Evolutionary conservation across 1,140 invertebrate species (phyloP).

Genomic region (Thaumatotibia leucotreta): DNA sequence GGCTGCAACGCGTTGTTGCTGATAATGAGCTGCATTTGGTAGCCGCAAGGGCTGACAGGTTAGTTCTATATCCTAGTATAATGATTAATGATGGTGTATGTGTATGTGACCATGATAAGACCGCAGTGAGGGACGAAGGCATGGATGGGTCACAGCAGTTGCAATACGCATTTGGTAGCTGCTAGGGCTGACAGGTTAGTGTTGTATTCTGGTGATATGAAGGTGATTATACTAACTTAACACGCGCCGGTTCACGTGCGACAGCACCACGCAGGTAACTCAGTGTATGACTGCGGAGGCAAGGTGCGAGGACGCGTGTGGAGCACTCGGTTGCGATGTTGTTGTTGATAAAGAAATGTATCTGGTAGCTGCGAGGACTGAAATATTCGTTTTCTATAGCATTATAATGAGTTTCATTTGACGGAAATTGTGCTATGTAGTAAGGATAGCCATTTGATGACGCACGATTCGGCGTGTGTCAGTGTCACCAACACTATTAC

Average conservation of each 20-base stretch:
- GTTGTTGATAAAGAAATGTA: slow-evolving; percentile 92
- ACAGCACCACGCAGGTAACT: no score
- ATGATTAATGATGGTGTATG: no score
- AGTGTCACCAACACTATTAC: no score
- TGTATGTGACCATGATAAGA: no score
- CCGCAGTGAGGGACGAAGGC: no score
- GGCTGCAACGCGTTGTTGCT: slow-evolving; percentile 84
- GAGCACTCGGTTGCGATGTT: slow-evolving; percentile 84
- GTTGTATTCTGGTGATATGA: no score
- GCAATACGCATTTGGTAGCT: slow-evolving; percentile 86
- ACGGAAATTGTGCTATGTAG: no score
- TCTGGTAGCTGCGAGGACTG: slow-evolving; percentile 89
- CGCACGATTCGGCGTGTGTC: no score
- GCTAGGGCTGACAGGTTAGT: slow-evolving; percentile 89
- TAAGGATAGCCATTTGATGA: no score
- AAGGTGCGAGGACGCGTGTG: slow-evolving; percentile 89
- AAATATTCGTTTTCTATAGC: slow-evolving; percentile 86
- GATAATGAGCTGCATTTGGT: slow-evolving; percentile 94
- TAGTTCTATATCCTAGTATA: no score
- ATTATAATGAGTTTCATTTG: no score
- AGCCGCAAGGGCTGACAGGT: slow-evolving; percentile 91
- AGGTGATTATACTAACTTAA: no score
- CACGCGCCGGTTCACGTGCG: slow-evolving; percentile 93
- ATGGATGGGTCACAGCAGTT: slow-evolving; percentile 87
- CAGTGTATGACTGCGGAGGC: slow-evolving; percentile 95